Percentiles rank a stretch among this genome's conserved stretches.
Evolutionary conservation across 2,113 vertebrate species (phyloP).

Genomic region (Tautogolabrus adspersus): DNA sequence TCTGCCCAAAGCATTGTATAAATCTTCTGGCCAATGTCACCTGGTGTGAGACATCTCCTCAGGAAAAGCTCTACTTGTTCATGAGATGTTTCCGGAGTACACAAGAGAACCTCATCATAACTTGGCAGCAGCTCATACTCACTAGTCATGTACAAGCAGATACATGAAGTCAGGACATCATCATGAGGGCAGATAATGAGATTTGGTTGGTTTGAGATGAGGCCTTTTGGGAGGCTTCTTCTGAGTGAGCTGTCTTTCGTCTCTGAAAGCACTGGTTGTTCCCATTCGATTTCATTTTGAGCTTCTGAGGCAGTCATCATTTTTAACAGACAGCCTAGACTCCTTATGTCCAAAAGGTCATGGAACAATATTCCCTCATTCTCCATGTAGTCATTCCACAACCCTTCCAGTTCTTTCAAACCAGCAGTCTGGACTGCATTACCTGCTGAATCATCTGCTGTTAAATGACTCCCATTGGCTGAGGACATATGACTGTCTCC

Average conservation of each 20-base stretch:
- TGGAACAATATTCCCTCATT: conserved; percentile 79
- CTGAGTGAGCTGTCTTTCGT: conserved; percentile 42
- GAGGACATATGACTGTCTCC: background rate
- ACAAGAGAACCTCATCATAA: conserved; percentile 93
- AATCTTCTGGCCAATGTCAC: conserved; percentile 80
- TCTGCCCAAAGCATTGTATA: conserved; percentile 91
- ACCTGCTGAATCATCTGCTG: background rate
- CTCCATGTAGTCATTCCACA: conserved; percentile 84
- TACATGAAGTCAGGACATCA: conserved; percentile 87
- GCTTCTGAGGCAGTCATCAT: conserved; percentile 69
- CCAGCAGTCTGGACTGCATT: conserved; percentile 28
- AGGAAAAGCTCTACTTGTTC: conserved; percentile 94
- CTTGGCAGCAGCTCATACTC: conserved; percentile 85
- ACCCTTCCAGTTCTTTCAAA: conserved; percentile 59
- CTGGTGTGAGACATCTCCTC: conserved; percentile 86
- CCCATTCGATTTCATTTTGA: background rate
- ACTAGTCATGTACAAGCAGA: conserved; percentile 93
- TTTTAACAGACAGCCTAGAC: conserved; percentile 82
- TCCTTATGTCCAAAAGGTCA: conserved; percentile 81
- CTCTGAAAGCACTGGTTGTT: conserved; percentile 25
- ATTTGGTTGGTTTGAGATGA: conserved; percentile 87
- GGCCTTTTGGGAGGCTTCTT: conserved; percentile 82
- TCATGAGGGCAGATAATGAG: conserved; percentile 87
- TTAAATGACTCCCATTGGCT: background rate
- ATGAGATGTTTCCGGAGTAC: conserved; percentile 84